Evolutionary conservation across 1,140 invertebrate species (phyloP).

Genomic region (Hormaphis cornu): DNA sequence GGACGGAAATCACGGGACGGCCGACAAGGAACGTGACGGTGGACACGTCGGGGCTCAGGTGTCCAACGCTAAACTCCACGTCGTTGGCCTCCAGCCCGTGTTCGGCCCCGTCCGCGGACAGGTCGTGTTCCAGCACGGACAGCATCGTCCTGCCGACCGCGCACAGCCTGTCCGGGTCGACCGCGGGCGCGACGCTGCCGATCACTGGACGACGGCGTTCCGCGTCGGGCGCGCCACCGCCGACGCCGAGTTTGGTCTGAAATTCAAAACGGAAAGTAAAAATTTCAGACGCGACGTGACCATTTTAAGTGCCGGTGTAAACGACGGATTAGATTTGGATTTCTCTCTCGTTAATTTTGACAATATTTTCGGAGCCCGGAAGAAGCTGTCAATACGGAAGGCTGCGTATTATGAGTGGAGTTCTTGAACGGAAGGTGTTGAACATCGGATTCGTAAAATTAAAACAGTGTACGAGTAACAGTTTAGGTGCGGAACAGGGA

Average conservation of each 20-base stretch:
- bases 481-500: too few species aligned
- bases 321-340: too few species aligned
- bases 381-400: too few species aligned
- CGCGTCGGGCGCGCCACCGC: background rate
- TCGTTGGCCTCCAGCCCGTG: background rate
- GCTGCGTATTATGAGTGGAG: too few species aligned
- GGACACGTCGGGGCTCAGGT: background rate
- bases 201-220: background rate
- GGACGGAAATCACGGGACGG: background rate
- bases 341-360: too few species aligned
- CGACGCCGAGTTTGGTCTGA: background rate
- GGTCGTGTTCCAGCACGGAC: background rate
- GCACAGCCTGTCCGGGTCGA: background rate
- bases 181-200: background rate
- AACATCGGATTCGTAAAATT: too few species aligned
- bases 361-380: too few species aligned
- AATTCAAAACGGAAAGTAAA: too few species aligned
- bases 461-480: too few species aligned
- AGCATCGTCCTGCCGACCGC: background rate
- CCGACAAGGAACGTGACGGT: background rate
- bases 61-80: background rate
- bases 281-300: too few species aligned
- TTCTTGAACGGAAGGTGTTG: too few species aligned
- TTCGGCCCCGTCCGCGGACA: background rate
- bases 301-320: too few species aligned